A percentile compares a stretch with the other conserved stretches of the same genome.
Conservation (phyloP, 2,797 vertebrate species). For the Arrhamphus sclerolepis region DNA sequence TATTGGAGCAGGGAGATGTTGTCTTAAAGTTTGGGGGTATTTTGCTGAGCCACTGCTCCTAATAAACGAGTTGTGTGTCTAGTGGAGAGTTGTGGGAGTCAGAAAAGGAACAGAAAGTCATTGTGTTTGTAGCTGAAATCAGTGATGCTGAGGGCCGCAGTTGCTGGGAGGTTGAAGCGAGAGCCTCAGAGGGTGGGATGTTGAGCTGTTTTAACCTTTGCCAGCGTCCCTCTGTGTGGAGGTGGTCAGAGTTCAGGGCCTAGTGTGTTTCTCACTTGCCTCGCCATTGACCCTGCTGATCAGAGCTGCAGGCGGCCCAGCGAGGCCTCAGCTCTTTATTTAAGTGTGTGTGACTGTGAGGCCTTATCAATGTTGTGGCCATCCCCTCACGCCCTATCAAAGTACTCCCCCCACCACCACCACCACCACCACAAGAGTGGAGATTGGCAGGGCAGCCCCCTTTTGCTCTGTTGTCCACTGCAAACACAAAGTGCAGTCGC, state of each 20-base stretch:
- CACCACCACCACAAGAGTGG: slow-evolving; percentile 83
- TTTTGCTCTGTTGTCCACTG: slow-evolving; percentile 79
- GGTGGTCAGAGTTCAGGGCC: slow-evolving; percentile 94
- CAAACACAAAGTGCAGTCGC: slow-evolving; percentile 90
- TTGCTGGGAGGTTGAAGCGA: slow-evolving; percentile 59
- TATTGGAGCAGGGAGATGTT: slow-evolving; percentile 23
- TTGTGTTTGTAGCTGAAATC: slow-evolving; percentile 51
- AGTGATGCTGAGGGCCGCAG: slow-evolving; percentile 63
- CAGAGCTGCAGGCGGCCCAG: slow-evolving; percentile 89
- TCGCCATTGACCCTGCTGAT: slow-evolving; percentile 92
- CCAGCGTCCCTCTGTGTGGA: slow-evolving; percentile 89
- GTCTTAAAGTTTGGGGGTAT: slow-evolving; percentile 26
- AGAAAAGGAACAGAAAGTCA: slow-evolving; percentile 63
- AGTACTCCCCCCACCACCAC: slow-evolving; percentile 85
- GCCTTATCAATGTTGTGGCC: slow-evolving; percentile 92
- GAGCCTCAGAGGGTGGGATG: slow-evolving; percentile 77
- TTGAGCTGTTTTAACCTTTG: slow-evolving; percentile 97
- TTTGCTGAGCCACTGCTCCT: slow-evolving; percentile 24
- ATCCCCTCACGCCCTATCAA: slow-evolving; percentile 90
- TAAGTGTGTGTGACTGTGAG: slow-evolving; percentile 68
- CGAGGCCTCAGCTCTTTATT: slow-evolving; percentile 89
- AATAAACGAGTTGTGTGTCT: slow-evolving; percentile 26
- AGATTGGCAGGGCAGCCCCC: slow-evolving; percentile 90
- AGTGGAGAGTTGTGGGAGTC: slow-evolving; percentile 34
- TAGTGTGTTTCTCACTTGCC: slow-evolving; percentile 88